phyloP scores from a whole-genome alignment of 2,888 invertebrate genomes.

The Omphaloscelis lunosa region DNA sequence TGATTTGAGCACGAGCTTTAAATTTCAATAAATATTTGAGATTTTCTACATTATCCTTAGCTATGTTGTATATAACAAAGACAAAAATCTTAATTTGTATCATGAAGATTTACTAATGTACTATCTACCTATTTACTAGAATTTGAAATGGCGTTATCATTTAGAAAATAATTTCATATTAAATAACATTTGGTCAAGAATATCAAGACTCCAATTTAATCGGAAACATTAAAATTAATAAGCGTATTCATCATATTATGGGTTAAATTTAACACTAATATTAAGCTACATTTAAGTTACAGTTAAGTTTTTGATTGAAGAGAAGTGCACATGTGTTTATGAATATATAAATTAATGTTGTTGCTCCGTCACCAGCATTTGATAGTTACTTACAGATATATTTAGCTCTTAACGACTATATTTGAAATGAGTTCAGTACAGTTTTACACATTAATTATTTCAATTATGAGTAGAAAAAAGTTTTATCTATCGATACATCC shows the following conservation, averaged over 20 bases:
- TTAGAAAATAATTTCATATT: conserved; percentile 86
- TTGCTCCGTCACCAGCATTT: conserved; percentile 86
- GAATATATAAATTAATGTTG: conserved; percentile 70
- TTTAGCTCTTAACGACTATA: conserved; percentile 72
- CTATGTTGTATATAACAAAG: conserved; percentile 64
- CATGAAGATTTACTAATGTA: conserved; percentile 72
- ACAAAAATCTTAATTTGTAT: conserved; percentile 66
- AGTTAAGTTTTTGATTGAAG: conserved; percentile 71
- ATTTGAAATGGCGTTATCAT: conserved; percentile 83
- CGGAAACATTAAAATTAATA: conserved; percentile 91
- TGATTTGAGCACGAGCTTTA: conserved; percentile 70
- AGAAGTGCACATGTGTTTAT: conserved; percentile 77
- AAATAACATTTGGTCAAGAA: conserved; percentile 90
- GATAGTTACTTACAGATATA: conserved; percentile 77
- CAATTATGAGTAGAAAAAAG: conserved; percentile 71
- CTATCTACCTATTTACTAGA: conserved; percentile 81
- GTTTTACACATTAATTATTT: conserved; percentile 70
- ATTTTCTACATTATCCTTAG: conserved; percentile 65
- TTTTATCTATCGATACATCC: conserved; percentile 59
- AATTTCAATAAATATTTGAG: conserved; percentile 61
- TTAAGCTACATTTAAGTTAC: conserved; percentile 73
- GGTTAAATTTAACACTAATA: conserved; percentile 84
- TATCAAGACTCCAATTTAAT: conserved; percentile 90
- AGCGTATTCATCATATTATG: conserved; percentile 89
- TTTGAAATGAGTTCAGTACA: conserved; percentile 78